Percentiles rank a stretch among this genome's conserved stretches.
Evolutionary conservation across 2,888 invertebrate genomes (phyloP).

Genomic region (Kryphioiulus occultus): DNA sequence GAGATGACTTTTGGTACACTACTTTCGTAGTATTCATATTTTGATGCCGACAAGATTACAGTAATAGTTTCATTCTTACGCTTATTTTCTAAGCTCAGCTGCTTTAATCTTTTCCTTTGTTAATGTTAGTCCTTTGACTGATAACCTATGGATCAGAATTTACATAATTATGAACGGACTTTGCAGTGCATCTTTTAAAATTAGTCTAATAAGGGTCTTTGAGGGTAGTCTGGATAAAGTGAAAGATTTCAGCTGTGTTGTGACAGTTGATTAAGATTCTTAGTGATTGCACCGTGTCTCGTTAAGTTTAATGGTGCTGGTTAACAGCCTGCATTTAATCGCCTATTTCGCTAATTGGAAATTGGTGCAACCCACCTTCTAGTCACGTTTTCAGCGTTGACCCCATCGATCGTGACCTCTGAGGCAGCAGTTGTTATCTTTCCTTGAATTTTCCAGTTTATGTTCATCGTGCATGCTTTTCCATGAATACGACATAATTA

Average conservation of each 20-base stretch:
- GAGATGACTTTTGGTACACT: too few relatives aligned
- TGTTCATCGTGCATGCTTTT: neutral
- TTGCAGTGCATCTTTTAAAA: neutral
- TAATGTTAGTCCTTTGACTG: neutral
- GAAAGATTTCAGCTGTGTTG: neutral
- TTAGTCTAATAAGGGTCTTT: neutral
- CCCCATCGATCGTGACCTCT: neutral
- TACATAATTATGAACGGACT: neutral
- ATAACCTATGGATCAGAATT: neutral
- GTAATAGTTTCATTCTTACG: too few relatives aligned
- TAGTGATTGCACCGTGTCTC: neutral
- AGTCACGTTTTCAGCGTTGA: neutral
- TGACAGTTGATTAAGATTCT: neutral
- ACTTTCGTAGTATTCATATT: too few relatives aligned
- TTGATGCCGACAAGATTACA: too few relatives aligned
- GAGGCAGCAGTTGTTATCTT: neutral
- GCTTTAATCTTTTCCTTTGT: neutral
- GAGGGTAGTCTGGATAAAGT: neutral
- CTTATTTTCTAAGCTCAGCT: too few relatives aligned
- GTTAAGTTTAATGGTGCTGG: neutral
- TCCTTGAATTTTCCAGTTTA: neutral
- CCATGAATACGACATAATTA: neutral
- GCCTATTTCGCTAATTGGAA: neutral
- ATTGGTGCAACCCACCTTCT: neutral
- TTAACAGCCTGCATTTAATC: neutral